A percentile compares a stretch with the other conserved stretches of the same genome.
Evolutionary conservation across 2,113 vertebrate species (phyloP).

Genomic region (Amphiprion ocellaris): DNA sequence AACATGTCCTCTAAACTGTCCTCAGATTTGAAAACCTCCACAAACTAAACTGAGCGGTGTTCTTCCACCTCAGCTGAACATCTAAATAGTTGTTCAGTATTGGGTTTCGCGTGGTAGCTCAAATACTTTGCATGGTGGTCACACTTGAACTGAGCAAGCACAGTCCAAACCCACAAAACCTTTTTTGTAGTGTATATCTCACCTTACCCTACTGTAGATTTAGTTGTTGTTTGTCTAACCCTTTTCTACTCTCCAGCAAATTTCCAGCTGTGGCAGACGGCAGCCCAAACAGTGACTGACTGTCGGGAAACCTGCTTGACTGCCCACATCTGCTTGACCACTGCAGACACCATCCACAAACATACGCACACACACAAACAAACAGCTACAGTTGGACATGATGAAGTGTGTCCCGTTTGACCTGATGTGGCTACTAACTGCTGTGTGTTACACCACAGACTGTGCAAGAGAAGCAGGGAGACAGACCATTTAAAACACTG

Average conservation of each 20-base stretch:
- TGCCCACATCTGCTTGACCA: conserved; percentile 70
- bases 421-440: conserved; percentile 62
- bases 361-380: conserved; percentile 70
- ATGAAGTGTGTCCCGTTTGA: conserved; percentile 58
- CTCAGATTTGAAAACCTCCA: conserved; percentile 66
- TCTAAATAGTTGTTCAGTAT: conserved; percentile 74
- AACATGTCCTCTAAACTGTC: conserved; percentile 56
- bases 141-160: conserved; percentile 51
- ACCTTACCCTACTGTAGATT: conserved; percentile 61
- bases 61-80: conserved; percentile 66
- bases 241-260: conserved; percentile 40
- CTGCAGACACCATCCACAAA: conserved; percentile 71
- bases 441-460: conserved; percentile 51
- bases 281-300: conserved; percentile 72
- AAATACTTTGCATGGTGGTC: conserved; percentile 63
- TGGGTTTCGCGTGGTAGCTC: conserved; percentile 68
- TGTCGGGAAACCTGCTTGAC: conserved; percentile 76
- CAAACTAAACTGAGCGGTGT: conserved; percentile 65
- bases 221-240: conserved; percentile 59
- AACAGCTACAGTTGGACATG: conserved; percentile 64
- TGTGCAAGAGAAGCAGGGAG: neutral
- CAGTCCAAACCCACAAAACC: conserved; percentile 49
- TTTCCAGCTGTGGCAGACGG: conserved; percentile 70
- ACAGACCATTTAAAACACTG: conserved; percentile 12
- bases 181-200: conserved; percentile 55